Base-by-base conservation (phyloP, 2,113 vertebrate species). In the Speoplatyrhinus poulsoni region DNA sequence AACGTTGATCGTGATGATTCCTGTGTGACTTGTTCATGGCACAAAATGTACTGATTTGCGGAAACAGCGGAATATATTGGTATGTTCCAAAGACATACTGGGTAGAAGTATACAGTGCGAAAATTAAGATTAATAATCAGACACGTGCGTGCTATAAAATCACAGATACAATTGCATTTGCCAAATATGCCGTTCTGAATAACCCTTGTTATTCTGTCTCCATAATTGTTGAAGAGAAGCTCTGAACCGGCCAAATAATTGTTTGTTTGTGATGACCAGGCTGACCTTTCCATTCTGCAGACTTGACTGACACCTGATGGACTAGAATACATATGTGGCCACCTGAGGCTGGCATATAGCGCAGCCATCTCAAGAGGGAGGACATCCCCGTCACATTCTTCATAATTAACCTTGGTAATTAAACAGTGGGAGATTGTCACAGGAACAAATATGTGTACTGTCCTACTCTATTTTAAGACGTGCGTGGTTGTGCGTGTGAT, bases 381-480 rank as follows among this genome's bases (percentile, higher is more conserved):
- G 74, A 46, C 74, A 72, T 79, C 70, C 75, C 79, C 77, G 72
- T 72, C 65, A 73, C 70, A 76, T 85, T 5, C 88, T 91, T 92
- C 91, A 92, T 93, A 89, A 92, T 90, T 85, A 88, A 86, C 82
- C 82, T 88, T 83, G 87, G 82, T 92, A 90, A 93, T 91, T 92
- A 93, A 87, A 80, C 84, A 87, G 88, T 68, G 68, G 79, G 89
- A 81, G 79, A 68, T 77, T 87, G 82, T 88, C 89, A 88, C 82
- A 60, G 71, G 62, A 69, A 87, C 82, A 87, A 87, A 91, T 87
- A 84, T 85, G 89, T 72, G 69, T 79, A 75, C 66, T 69, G 68
- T 60, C 60, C 17, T 47, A 64, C 12, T 32, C 46, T 69, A 65
- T 72, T 80, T 61, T 55, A 66, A 12, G 47, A 17, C 15, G 50